Percentiles rank a stretch among this genome's conserved stretches.
These are phyloP conservation scores for Hirtodrosophila cameraria DNA, from an alignment of 2,888 invertebrate genomes.

Conservation along the genomic window DNA sequence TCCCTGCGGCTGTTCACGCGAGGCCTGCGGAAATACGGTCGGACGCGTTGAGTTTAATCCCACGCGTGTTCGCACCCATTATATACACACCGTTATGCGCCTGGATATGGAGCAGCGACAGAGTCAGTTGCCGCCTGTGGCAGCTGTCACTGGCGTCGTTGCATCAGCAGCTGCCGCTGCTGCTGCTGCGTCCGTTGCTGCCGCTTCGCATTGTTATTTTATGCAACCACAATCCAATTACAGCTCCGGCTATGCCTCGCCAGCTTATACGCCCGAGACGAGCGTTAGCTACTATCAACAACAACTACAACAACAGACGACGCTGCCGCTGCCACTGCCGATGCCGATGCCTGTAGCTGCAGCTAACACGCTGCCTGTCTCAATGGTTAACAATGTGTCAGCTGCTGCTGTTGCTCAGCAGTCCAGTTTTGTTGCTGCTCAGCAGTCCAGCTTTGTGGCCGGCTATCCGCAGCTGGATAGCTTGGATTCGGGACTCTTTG, in stretches of 20 bases:
- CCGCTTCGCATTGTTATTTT: constrained; percentile 65
- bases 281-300: constrained; percentile 67
- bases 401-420: too few relatives aligned
- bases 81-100: constrained; percentile 98
- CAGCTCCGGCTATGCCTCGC: constrained; percentile 81
- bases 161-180: constrained; percentile 12
- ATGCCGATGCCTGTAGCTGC: too few relatives aligned
- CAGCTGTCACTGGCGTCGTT: constrained; percentile 17
- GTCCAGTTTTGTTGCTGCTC: too few relatives aligned
- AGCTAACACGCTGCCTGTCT: constrained; percentile 19
- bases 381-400: constrained; percentile 11
- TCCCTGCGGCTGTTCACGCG: constrained; percentile 97
- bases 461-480: constrained; percentile 68
- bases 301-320: constrained; percentile 41
- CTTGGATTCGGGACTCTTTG: constrained; percentile 73
- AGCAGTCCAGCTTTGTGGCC: constrained; percentile 39
- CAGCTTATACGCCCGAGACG: constrained; percentile 75
- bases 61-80: constrained; percentile 96
- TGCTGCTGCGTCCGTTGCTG: constrained; percentile 28
- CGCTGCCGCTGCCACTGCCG: neutral
- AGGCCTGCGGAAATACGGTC: constrained; percentile 95
- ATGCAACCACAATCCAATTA: constrained; percentile 81
- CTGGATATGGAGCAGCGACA: constrained; percentile 91
- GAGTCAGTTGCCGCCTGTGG: constrained; percentile 83
- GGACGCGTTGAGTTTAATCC: constrained; percentile 99